phyloP scores from a whole-genome alignment of 2,113 vertebrate species.

The Caloenas nicobarica region DNA sequence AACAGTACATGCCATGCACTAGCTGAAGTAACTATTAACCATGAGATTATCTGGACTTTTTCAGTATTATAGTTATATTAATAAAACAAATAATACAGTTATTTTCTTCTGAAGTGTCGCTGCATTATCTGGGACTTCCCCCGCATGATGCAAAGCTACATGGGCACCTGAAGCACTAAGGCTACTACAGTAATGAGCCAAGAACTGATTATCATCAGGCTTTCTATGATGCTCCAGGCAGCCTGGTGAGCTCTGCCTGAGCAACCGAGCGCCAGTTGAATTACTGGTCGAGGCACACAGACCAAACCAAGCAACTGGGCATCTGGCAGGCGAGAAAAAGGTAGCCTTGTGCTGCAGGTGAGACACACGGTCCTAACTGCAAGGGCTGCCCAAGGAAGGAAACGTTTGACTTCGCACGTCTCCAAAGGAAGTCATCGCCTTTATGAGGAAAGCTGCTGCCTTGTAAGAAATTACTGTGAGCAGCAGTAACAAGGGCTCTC shows the following conservation, averaged over 20 bases:
- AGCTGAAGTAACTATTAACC: background rate
- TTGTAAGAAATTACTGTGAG: background rate
- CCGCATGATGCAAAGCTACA: background rate
- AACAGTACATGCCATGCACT: background rate
- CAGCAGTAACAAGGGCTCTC: background rate
- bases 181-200: background rate
- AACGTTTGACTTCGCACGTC: rapidly evolving
- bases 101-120: background rate
- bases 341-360: background rate
- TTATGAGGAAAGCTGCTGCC: background rate
- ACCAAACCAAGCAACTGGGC: background rate
- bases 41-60: background rate
- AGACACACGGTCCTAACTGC: background rate
- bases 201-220: background rate
- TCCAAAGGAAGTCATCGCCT: background rate
- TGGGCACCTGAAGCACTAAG: background rate
- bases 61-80: background rate
- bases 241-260: background rate
- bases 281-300: background rate
- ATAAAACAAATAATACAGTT: background rate
- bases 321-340: background rate
- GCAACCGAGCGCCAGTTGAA: background rate
- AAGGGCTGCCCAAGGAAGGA: background rate
- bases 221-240: background rate
- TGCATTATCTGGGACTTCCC: background rate